A percentile compares a stretch with the other conserved stretches of the same genome.
Evolutionary conservation across 2,888 invertebrate genomes (phyloP).

Genomic region (Idaea straminata): DNA sequence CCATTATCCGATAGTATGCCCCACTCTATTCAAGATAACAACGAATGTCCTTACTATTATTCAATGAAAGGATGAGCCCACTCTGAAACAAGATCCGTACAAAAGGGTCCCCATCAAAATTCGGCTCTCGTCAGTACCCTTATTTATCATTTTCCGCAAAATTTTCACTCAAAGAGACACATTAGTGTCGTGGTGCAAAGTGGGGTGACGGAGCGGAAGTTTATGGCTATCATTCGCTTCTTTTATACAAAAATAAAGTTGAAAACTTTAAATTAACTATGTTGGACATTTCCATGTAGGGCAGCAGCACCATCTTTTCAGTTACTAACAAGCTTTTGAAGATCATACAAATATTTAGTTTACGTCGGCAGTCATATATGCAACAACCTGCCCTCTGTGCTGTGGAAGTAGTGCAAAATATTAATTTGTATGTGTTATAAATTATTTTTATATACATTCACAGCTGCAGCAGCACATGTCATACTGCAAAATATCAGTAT

Average conservation of each 20-base stretch:
- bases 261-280: background rate
- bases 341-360: no score
- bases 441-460: no score
- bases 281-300: background rate
- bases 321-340: no score
- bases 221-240: background rate
- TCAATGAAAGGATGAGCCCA: slow-evolving; percentile 63
- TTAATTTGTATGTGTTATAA: no score
- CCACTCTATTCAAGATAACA: slow-evolving; percentile 41
- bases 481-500: no score
- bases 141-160: slow-evolving; percentile 74
- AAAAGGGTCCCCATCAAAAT: slow-evolving; percentile 74
- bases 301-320: no score
- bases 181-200: slow-evolving; percentile 41
- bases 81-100: slow-evolving; percentile 75
- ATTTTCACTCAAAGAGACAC: slow-evolving; percentile 68
- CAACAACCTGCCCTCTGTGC: no score
- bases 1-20: slow-evolving; percentile 44
- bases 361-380: no score
- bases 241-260: background rate
- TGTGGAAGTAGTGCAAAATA: no score
- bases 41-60: slow-evolving; percentile 60
- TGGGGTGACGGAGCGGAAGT: slow-evolving; percentile 11
- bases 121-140: slow-evolving; percentile 60
- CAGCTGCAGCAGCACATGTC: no score